Evolutionary conservation across 2,113 vertebrate genomes (phyloP).

Genomic region (Melanerpes aurifrons): DNA sequence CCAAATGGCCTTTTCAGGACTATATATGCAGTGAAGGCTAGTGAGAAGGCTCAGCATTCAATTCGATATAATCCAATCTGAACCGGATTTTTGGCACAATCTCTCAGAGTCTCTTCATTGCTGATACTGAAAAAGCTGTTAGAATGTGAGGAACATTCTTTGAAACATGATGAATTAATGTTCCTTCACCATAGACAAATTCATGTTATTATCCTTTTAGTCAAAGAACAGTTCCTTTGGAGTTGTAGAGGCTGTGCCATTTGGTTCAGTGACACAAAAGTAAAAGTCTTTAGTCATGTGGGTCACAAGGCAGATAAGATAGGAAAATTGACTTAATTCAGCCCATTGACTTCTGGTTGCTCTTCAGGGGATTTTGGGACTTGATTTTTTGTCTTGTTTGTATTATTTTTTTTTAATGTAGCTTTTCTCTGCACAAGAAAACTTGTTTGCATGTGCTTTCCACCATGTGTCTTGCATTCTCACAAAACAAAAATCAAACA

Average conservation of each 20-base stretch:
- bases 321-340: background rate
- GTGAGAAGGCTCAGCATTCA: background rate
- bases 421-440: background rate
- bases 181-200: background rate
- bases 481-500: background rate
- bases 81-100: background rate
- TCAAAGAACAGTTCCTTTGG: background rate
- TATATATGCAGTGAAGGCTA: background rate
- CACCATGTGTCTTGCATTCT: background rate
- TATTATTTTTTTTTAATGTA: background rate
- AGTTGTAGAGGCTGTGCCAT: background rate
- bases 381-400: background rate
- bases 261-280: background rate
- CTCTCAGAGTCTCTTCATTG: background rate
- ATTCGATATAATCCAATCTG: background rate
- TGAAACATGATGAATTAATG: background rate
- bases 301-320: background rate
- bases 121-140: background rate
- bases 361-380: background rate
- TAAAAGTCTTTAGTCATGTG: background rate
- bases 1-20: constrained; percentile 27
- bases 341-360: background rate
- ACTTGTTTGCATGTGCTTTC: background rate
- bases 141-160: background rate
- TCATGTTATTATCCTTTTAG: background rate